Percentiles rank a stretch among this genome's conserved stretches.
Conservation (phyloP, 2,888 invertebrate genomes). For the Acanthopleura granulata region DNA sequence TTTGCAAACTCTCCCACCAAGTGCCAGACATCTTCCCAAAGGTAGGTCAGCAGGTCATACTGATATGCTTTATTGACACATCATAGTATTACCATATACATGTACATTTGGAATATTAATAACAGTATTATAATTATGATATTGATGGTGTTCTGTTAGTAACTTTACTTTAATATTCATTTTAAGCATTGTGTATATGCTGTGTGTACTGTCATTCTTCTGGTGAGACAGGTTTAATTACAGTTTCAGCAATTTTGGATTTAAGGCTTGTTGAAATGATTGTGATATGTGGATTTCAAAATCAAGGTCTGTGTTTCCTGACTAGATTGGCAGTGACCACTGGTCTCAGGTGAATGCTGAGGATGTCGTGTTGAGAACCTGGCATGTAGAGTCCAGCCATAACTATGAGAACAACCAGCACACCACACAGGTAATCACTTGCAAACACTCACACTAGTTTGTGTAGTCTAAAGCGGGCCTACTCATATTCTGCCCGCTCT, state of each 20-base stretch:
- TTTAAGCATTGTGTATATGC: too few species aligned
- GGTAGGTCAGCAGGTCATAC: constrained; percentile 34
- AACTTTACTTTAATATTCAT: too few species aligned
- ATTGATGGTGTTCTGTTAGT: too few species aligned
- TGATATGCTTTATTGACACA: too few species aligned
- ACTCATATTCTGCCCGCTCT: too few species aligned
- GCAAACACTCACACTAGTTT: neutral
- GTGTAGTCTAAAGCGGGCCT: too few species aligned
- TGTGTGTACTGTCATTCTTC: too few species aligned
- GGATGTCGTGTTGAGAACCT: constrained; percentile 62
- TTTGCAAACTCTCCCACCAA: constrained; percentile 41
- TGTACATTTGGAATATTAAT: too few species aligned
- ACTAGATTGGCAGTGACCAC: constrained; percentile 54
- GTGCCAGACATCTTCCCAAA: constrained; percentile 54
- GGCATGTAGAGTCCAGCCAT: constrained; percentile 67
- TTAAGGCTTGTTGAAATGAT: neutral
- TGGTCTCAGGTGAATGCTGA: constrained; percentile 48
- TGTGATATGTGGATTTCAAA: neutral
- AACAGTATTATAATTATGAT: too few species aligned
- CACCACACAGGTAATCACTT: constrained; percentile 46
- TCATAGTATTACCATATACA: too few species aligned
- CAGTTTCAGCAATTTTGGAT: neutral
- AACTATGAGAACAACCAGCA: constrained; percentile 66
- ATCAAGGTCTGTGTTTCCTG: neutral
- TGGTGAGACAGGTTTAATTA: too few species aligned